Base-by-base conservation (phyloP, 2,888 invertebrate genomes). In the Parapristionchus giblindavisi region DNA sequence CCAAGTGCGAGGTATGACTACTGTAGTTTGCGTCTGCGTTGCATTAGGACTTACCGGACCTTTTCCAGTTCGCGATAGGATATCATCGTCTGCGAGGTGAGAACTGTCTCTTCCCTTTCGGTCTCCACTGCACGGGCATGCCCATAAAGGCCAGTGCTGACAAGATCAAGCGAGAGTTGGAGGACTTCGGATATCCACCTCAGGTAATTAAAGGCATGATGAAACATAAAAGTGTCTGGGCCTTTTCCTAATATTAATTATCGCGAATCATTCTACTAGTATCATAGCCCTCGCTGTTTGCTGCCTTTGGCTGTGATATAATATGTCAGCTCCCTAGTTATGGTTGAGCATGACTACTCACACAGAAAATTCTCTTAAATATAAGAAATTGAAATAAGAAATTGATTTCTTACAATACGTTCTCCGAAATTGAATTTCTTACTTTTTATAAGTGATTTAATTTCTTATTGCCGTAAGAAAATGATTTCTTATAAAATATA, bases 91-190 rank as follows among this genome's bases (percentile, higher is more conserved):
- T 98, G 70, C 93, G 94, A 89, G 98, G 99, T 0, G 94, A 94
- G 88, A 92, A 91, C 85, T 94, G 93, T 17, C 91, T 99, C 11
- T 98, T 97, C 89, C 99, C 99, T 21, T 98, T 99, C 90, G 98
- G 95, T 3, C 94, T 99, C 84, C 99, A 99, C 89, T 97, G 97
- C 88, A 99, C 99, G 32, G 99, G 99, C 61, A 99, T 98, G 98
- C 98, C 98, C 0, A 99, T 99, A 77, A 98, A 97, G 89, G 97
- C 98, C 0, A 97, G 97, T 90, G 94, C 99, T 21, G 99, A 99
- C 89, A 99, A 99, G 89, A 89, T 99, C 58, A 94, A 94, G 87
- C 91, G 95, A 77, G 99, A 99, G 90, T 93, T 99, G 90, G 93
- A 93, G 88, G 89, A 92, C 11, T 99, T 91, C 90, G 99, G 99